Conservation (phyloP, 2,888 invertebrate species). For the Caenorhabditis auriculariae region DNA sequence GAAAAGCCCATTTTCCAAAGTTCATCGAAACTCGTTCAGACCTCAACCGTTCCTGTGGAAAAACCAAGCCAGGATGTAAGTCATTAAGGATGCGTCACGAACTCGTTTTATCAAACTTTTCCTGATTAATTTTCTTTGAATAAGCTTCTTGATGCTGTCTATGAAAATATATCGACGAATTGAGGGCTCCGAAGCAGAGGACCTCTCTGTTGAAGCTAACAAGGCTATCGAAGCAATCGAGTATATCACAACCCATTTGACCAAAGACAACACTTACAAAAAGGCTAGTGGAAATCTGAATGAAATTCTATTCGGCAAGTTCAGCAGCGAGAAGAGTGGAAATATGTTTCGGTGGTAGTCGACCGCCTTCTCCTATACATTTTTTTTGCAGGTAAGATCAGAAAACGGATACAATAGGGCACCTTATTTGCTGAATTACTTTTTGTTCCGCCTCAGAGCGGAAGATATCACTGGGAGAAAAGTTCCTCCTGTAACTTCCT, state of each 20-base stretch:
- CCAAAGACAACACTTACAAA: conserved; percentile 56
- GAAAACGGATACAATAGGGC: no score
- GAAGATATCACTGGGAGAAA: no score
- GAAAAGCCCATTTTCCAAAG: neutral
- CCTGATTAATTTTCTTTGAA: neutral
- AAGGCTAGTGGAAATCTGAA: conserved; percentile 26
- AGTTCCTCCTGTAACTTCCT: no score
- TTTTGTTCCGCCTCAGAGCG: no score
- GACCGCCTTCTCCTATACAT: conserved; percentile 67
- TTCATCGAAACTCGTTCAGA: neutral
- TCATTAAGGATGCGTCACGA: no score
- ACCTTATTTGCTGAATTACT: no score
- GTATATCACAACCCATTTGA: conserved; percentile 60
- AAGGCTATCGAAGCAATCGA: conserved; percentile 61
- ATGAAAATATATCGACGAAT: neutral
- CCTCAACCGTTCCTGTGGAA: conserved; percentile 6
- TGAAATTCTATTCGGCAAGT: conserved; percentile 3
- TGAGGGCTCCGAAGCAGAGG: conserved; percentile 6
- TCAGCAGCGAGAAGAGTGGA: conserved; percentile 67
- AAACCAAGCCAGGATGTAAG: conserved; percentile 9
- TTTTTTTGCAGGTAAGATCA: conserved; percentile 63
- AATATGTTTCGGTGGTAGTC: conserved; percentile 67
- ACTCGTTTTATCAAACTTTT: neutral
- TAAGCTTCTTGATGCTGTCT: no score
- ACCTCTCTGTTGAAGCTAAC: conserved; percentile 52